Conservation (phyloP, 1,140 invertebrate genomes). For the Pentalonia nigronervosa region DNA sequence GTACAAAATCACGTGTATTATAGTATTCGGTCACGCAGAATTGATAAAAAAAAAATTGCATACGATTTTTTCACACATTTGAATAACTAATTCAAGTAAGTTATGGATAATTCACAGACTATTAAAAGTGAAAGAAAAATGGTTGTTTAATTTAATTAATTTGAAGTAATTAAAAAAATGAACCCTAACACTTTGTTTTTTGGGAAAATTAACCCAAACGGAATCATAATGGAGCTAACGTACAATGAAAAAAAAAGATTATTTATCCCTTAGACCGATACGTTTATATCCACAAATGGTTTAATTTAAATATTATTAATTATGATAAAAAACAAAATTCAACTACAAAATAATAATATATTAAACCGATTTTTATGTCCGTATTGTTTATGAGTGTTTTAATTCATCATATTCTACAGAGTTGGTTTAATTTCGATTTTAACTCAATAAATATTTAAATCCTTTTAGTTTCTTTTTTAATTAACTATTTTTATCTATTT, state of each 20-base stretch:
- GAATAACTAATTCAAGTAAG: not conserved
- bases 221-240: not conserved
- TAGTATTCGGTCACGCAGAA: not conserved
- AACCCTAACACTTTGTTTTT: not conserved
- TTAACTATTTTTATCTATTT: not conserved
- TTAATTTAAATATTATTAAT: not conserved
- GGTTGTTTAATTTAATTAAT: conserved; percentile 2
- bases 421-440: not conserved
- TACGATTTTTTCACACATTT: not conserved
- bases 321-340: not conserved
- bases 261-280: not conserved
- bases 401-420: not conserved
- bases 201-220: not conserved
- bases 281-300: not conserved
- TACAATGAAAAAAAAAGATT: not conserved
- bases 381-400: not conserved
- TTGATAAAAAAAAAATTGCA: not conserved
- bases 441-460: not conserved
- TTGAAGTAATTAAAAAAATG: not conserved
- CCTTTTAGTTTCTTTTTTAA: not conserved
- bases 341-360: not conserved
- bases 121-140: not conserved
- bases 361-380: not conserved
- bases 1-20: not conserved
- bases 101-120: not conserved